Conservation (phyloP, 1,140 invertebrate species). For the Polypedilum vanderplanki region DNA sequence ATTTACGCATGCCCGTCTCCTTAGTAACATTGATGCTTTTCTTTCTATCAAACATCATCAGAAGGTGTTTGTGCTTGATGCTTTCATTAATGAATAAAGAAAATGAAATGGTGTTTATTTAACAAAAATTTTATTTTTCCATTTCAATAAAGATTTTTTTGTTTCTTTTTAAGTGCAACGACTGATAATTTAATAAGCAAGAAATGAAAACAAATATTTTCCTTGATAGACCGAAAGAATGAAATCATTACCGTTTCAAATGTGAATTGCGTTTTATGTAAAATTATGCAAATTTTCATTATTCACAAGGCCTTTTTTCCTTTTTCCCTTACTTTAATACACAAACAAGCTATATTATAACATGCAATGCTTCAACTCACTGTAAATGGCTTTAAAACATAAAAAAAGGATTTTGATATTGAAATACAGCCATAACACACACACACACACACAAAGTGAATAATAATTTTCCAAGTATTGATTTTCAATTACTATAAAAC, state of each 20-base stretch:
- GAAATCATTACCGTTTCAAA: not conserved
- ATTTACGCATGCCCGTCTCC: conserved; percentile 21
- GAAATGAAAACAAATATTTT: no score
- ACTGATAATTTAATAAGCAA: not conserved
- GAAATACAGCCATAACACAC: not conserved
- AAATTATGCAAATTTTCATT: conserved; percentile 9
- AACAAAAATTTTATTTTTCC: conserved; percentile 20
- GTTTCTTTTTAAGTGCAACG: not conserved
- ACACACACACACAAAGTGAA: conserved; percentile 11
- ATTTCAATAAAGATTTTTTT: conserved; percentile 6
- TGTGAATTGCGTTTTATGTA: conserved; percentile 7
- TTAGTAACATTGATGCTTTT: not conserved
- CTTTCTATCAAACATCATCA: not conserved
- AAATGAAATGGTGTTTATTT: conserved; percentile 22
- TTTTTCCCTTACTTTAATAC: not conserved
- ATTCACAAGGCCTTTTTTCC: not conserved
- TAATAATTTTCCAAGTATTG: conserved; percentile 27
- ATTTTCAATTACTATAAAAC: not conserved
- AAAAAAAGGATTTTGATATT: conserved; percentile 9
- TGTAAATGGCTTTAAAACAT: conserved; percentile 8
- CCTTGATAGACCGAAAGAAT: not conserved
- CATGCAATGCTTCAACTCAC: not conserved
- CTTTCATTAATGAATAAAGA: no score
- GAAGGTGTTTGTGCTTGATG: not conserved
- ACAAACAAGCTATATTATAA: not conserved